These are phyloP conservation scores for Rhinichthys osculus DNA, from an alignment of 2,797 vertebrate genomes.

Conservation along the genomic window DNA sequence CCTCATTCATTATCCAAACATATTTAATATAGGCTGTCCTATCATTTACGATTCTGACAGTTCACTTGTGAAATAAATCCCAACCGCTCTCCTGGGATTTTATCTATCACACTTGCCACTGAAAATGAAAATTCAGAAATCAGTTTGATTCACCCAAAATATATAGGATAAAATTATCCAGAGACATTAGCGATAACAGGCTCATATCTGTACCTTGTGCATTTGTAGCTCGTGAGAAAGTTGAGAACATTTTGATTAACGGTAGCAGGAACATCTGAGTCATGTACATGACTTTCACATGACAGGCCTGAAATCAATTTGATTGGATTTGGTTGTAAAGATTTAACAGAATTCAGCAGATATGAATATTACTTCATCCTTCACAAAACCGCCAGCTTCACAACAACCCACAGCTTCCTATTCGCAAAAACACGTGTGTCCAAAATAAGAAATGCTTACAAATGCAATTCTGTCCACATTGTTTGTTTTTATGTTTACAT, in stretches of 20 bases:
- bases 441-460: neutral
- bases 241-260: neutral
- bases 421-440: too few species aligned
- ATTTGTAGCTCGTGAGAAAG: neutral
- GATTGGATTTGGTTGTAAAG: neutral
- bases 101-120: neutral
- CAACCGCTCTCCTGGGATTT: neutral
- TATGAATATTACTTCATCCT: neutral
- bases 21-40: neutral
- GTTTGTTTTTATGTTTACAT: neutral
- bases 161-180: too few species aligned
- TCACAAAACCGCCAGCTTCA: neutral
- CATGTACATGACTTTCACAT: neutral
- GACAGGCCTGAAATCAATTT: neutral
- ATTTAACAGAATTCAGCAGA: neutral
- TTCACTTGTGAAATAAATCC: neutral
- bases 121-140: neutral
- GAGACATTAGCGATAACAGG: neutral
- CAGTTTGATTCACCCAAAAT: too few species aligned
- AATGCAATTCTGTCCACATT: neutral
- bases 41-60: too few species aligned
- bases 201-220: neutral
- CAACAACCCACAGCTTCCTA: neutral
- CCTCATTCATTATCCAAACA: neutral
- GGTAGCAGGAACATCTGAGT: neutral